Evolutionary conservation across 1,140 invertebrate genomes (phyloP).

Genomic region (Caerostris extrusa): DNA sequence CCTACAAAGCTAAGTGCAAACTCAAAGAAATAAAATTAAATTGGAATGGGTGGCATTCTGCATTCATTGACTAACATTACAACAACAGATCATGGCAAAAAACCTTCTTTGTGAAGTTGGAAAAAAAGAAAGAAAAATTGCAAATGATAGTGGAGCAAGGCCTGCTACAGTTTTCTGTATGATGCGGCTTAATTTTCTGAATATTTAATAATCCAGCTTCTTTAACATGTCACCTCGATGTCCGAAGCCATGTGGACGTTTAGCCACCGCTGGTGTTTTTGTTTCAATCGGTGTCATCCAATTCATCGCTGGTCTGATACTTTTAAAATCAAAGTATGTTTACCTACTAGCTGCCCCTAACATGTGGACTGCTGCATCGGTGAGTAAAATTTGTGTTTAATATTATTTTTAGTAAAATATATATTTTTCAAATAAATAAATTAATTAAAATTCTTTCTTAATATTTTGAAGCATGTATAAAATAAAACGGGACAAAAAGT

Average conservation of each 20-base stretch:
- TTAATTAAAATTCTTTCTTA: neutral
- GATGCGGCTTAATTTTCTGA: too few relatives aligned
- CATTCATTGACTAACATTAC: too few relatives aligned
- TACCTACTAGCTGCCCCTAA: constrained; percentile 58
- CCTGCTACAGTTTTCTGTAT: too few relatives aligned
- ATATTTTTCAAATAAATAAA: neutral
- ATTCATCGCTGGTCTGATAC: constrained; percentile 54
- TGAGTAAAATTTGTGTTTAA: neutral
- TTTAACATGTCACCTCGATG: constrained; percentile 3
- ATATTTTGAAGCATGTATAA: too few relatives aligned
- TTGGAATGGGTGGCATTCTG: too few relatives aligned
- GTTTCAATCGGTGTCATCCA: constrained; percentile 60
- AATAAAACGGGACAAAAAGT: too few relatives aligned
- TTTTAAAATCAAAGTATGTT: constrained; percentile 66
- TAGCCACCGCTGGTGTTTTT: constrained; percentile 63
- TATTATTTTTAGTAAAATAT: neutral
- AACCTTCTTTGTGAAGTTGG: too few relatives aligned
- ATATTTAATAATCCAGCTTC: neutral
- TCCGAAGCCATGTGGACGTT: constrained; percentile 42
- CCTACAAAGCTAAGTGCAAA: too few relatives aligned
- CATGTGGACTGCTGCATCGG: constrained; percentile 59
- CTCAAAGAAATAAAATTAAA: too few relatives aligned
- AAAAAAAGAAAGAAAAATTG: too few relatives aligned
- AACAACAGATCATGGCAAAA: too few relatives aligned
- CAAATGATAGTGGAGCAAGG: too few relatives aligned